Evolutionary conservation across 2,888 invertebrate species (phyloP), one percentile per base, ranked within the genome.

Genomic region (Drosophila fulvimacula): DNA sequence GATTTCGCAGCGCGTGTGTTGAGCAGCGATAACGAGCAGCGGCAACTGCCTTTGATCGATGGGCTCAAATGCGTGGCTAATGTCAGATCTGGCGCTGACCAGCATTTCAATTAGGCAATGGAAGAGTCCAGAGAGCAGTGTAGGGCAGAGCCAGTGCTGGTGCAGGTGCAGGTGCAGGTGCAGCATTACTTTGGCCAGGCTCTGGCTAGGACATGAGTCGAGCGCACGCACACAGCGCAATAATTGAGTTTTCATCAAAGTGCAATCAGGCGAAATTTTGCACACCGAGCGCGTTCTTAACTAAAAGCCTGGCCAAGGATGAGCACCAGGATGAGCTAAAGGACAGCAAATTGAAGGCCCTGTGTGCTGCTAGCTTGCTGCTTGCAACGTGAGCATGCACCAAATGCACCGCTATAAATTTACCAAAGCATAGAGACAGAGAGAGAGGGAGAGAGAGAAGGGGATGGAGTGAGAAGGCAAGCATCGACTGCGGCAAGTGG

Each of bases 241-340:
- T 87, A 87, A 87, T 87, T 87, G 85, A 87, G 89, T 87, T 87
- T 87, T 87, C 87, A 87, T 89, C 89, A 89, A 89, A 88, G 89
- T 73, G 87, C 89, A 89, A 87, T 87, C 87, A 88, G 86, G 81
- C 77, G 85, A 89, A 76, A 85, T 87, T 87, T 88, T 81, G 81
- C 85, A 87, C 87, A 87, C 89, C 81, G 73, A 83, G 66, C 76
- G 82, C 89, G 89, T 87, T 89, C 87, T 88, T 86, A 88, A 83
- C 85, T 81, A 88, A 83, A 88, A 84, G 85, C 70, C 67, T 52
- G 41, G 17, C 24, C 56, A 69, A 42, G 49, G 64, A 62, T 52
- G 64, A 59, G 27, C 41, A 48, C 52, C 62, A 60, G 48, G 63
- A 72, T 77, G 73, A 53, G 60, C 51, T 38, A 53, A 65, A 65